Evolutionary conservation across 2,113 vertebrate species (phyloP).

Genomic region (Epinephelus moara): DNA sequence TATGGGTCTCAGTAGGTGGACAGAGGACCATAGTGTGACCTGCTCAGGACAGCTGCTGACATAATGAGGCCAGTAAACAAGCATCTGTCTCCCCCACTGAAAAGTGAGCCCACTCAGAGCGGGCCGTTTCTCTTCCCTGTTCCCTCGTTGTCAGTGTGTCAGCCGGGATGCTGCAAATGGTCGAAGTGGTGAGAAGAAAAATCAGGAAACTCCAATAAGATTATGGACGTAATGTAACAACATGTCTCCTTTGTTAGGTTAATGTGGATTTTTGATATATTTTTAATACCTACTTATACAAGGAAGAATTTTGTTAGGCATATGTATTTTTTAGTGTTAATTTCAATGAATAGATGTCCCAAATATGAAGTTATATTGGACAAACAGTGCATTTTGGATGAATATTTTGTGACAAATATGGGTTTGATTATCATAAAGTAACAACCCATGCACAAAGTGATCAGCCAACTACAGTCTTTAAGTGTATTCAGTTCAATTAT

Average conservation of each 20-base stretch:
- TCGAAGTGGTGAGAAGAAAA: constrained; percentile 41
- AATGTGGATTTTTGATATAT: background rate
- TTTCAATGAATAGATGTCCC: background rate
- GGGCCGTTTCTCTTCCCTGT: constrained; percentile 50
- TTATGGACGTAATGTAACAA: background rate
- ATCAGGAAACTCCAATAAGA: constrained; percentile 18
- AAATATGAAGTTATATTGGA: background rate
- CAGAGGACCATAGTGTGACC: constrained; percentile 80
- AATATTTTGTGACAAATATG: background rate
- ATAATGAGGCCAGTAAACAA: constrained; percentile 89
- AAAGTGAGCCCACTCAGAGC: constrained; percentile 67
- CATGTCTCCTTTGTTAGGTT: background rate
- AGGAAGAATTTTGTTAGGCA: background rate
- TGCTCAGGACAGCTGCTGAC: constrained; percentile 83
- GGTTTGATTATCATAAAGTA: background rate
- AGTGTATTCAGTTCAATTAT: too few relatives aligned
- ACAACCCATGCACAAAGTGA: background rate
- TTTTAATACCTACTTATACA: background rate
- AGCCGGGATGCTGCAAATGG: constrained; percentile 53
- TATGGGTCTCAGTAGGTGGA: constrained; percentile 80
- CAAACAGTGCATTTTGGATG: background rate
- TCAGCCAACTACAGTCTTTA: background rate
- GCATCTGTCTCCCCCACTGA: constrained; percentile 80
- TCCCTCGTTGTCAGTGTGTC: constrained; percentile 54
- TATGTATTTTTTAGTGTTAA: background rate